Percentiles rank a stretch among this genome's conserved stretches.
These are phyloP conservation scores for Argyrosomus regius DNA, from an alignment of 2,797 vertebrate species.

Conservation along the genomic window DNA sequence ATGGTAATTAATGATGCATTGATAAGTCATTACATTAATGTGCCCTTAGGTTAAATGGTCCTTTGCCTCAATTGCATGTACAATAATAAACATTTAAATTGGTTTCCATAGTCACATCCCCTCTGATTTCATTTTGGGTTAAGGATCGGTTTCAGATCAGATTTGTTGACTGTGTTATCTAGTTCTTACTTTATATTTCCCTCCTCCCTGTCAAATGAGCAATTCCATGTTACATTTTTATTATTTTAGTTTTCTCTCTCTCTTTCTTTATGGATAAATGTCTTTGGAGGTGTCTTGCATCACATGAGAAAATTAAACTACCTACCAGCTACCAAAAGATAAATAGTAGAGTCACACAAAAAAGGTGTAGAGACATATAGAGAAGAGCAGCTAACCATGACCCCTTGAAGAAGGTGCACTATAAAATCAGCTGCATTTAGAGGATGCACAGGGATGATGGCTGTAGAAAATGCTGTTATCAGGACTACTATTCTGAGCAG, in stretches of 20 bases:
- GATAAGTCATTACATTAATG: slow-evolving; percentile 12
- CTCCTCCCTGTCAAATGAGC: neutral
- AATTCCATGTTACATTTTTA: neutral
- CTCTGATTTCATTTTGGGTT: neutral
- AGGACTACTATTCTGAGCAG: slow-evolving; percentile 44
- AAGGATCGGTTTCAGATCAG: neutral
- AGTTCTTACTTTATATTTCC: neutral
- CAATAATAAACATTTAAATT: neutral
- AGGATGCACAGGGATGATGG: slow-evolving; percentile 12
- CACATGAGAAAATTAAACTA: neutral
- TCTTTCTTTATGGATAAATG: neutral
- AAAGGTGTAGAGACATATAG: neutral
- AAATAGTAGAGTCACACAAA: neutral
- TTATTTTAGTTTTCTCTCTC: neutral
- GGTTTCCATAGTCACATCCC: neutral
- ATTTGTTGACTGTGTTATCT: neutral
- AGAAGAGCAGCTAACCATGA: slow-evolving; percentile 7
- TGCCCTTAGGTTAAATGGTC: slow-evolving; percentile 29
- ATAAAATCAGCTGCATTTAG: slow-evolving; percentile 31
- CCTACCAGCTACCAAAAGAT: neutral
- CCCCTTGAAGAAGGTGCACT: neutral
- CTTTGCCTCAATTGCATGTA: slow-evolving; percentile 18
- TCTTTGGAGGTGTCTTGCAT: neutral
- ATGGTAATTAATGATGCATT: slow-evolving; percentile 11
- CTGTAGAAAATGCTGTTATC: slow-evolving; percentile 42